These are phyloP conservation scores for Nysson spinosus DNA, from an alignment of 2,888 invertebrate genomes.

Conservation along the genomic window DNA sequence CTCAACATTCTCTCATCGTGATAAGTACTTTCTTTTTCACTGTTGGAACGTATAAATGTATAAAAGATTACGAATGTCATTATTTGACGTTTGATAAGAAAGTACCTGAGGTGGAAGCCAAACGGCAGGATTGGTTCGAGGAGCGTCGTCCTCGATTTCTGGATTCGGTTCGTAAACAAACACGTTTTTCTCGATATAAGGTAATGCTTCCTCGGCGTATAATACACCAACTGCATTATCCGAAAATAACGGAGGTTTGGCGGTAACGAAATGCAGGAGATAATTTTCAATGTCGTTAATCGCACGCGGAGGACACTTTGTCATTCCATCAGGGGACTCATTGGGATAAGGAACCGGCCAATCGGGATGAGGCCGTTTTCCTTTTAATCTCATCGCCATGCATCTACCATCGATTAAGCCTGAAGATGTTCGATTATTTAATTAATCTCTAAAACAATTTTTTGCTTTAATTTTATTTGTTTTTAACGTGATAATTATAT, in stretches of 20 bases:
- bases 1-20: too few species aligned
- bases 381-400: slow-evolving; percentile 64
- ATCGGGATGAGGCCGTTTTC: slow-evolving; percentile 62
- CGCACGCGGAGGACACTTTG: slow-evolving; percentile 60
- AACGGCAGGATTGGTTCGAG: slow-evolving; percentile 55
- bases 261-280: slow-evolving; percentile 47
- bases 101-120: slow-evolving; percentile 68
- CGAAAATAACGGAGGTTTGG: slow-evolving; percentile 6
- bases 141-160: slow-evolving; percentile 52
- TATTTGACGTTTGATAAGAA: background rate
- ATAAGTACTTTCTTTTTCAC: too few species aligned
- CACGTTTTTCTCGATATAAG: slow-evolving; percentile 58
- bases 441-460: background rate
- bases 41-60: too few species aligned
- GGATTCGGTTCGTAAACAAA: slow-evolving; percentile 51
- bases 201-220: background rate
- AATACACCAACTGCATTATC: background rate
- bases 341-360: slow-evolving; percentile 68
- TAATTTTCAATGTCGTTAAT: slow-evolving; percentile 70
- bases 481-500: too few species aligned
- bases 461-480: background rate
- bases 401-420: slow-evolving; percentile 62
- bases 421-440: slow-evolving; percentile 32
- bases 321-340: slow-evolving; percentile 42
- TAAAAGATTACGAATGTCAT: background rate